Conservation (phyloP, 2,113 vertebrate genomes). For the Progne subis region DNA sequence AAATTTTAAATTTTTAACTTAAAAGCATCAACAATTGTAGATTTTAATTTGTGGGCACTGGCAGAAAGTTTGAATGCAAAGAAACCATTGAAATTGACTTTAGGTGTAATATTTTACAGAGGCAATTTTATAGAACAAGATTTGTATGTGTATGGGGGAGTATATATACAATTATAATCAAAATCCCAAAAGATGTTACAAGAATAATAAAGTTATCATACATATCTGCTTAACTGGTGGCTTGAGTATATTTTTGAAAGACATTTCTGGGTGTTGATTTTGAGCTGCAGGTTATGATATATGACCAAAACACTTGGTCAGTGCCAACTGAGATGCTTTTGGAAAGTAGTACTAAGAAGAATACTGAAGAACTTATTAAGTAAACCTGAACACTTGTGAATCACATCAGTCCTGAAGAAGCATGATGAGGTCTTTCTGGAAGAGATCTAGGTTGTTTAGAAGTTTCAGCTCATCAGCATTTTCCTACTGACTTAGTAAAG, state of each 20-base stretch:
- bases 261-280: background rate
- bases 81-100: background rate
- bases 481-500: background rate
- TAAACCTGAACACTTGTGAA: background rate
- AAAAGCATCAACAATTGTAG: background rate
- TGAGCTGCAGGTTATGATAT: background rate
- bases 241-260: background rate
- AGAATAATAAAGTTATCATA: background rate
- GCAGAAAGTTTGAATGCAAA: background rate
- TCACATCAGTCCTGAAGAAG: background rate
- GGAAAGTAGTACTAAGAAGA: background rate
- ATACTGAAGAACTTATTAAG: background rate
- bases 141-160: rapidly evolving
- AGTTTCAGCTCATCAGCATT: background rate
- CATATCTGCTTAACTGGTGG: background rate
- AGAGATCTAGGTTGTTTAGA: background rate
- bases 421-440: background rate
- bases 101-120: background rate
- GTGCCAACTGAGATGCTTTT: background rate
- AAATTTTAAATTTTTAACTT: background rate
- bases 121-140: background rate
- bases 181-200: background rate
- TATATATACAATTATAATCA: background rate
- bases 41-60: background rate
- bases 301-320: background rate